Evolutionary conservation across 2,113 vertebrate species (phyloP).

Genomic region (Odocoileus hemionus): DNA sequence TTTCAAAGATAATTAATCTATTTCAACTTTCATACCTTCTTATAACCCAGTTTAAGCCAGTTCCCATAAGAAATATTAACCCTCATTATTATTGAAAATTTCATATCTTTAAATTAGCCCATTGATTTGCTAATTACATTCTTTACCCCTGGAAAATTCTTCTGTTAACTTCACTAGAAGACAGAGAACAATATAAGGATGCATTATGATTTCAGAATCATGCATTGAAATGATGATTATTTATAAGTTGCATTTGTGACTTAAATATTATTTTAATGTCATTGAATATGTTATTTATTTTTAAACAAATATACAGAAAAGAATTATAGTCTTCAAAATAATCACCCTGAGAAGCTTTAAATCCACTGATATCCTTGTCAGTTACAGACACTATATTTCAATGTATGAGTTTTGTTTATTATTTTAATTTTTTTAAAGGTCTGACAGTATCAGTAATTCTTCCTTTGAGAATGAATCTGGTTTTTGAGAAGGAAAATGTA

Average conservation of each 20-base stretch:
- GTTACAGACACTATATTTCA: background rate
- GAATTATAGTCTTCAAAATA: background rate
- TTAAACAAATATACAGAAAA: background rate
- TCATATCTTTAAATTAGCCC: constrained; percentile 45
- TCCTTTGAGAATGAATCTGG: background rate
- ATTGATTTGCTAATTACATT: constrained; percentile 39
- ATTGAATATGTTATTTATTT: background rate
- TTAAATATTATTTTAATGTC: background rate
- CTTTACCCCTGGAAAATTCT: background rate
- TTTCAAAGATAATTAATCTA: constrained; percentile 73
- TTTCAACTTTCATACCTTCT: constrained; percentile 62
- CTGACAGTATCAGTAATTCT: background rate
- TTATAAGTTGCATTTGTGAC: background rate
- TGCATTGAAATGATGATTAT: background rate
- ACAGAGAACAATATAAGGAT: background rate
- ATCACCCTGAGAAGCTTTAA: background rate
- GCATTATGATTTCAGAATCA: background rate
- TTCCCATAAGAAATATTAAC: constrained; percentile 56
- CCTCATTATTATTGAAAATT: constrained; percentile 24
- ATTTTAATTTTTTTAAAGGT: background rate
- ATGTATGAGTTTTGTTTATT: background rate
- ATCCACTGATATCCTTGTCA: background rate
- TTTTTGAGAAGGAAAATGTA: background rate
- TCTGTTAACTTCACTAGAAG: background rate
- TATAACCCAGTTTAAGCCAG: constrained; percentile 41